Conservation (phyloP, 2,888 invertebrate genomes). For the Lymantria monacha region DNA sequence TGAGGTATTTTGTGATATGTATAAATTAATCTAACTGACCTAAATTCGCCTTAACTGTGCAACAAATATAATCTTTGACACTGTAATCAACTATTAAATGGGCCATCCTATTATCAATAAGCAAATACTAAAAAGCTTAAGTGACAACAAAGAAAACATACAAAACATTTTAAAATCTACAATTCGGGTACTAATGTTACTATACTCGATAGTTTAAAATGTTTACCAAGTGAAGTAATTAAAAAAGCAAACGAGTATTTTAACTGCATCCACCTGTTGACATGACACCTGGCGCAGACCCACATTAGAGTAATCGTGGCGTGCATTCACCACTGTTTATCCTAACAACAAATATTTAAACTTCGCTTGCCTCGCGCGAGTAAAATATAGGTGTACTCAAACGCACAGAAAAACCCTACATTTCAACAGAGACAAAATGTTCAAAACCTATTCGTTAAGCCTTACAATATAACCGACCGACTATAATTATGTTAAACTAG, state of each 20-base stretch:
- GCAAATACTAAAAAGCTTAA: too few species aligned
- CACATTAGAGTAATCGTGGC: conserved; percentile 38
- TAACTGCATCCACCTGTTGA: conserved; percentile 63
- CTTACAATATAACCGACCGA: neutral
- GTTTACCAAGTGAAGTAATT: conserved; percentile 17
- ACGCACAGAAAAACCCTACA: conserved; percentile 34
- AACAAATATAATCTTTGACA: too few species aligned
- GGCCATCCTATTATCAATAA: too few species aligned
- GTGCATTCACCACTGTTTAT: conserved; percentile 55
- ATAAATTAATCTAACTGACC: too few species aligned
- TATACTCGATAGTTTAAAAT: conserved; percentile 6
- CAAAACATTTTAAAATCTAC: too few species aligned
- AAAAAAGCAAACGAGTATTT: conserved; percentile 10
- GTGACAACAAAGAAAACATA: too few species aligned
- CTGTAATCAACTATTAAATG: too few species aligned
- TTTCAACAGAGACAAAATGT: conserved; percentile 32
- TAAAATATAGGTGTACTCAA: conserved; percentile 36
- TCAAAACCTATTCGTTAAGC: conserved; percentile 6
- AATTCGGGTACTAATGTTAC: too few species aligned
- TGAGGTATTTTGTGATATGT: too few species aligned
- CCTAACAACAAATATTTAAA: conserved; percentile 65
- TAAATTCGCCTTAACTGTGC: too few species aligned
- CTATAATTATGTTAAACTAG: conserved; percentile 63
- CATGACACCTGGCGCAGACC: conserved; percentile 58
- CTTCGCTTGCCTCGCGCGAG: conserved; percentile 58